Evolutionary conservation across 2,888 invertebrate genomes (phyloP).

Genomic region (Trissolcus japonicus): DNA sequence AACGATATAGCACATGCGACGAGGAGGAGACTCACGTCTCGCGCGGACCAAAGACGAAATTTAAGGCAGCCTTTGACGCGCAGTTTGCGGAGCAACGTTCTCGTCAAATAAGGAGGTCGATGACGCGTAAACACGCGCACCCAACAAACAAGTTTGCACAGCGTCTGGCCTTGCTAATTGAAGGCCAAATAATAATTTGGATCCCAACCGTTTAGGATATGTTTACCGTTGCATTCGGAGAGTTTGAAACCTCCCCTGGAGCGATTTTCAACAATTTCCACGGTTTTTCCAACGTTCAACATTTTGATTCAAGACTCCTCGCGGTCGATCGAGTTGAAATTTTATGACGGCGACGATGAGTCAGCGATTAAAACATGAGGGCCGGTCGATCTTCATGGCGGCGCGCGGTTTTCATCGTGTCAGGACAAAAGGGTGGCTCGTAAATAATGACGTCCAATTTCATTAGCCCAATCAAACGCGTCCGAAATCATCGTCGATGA

Average conservation of each 20-base stretch:
- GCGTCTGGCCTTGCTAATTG: constrained; percentile 29
- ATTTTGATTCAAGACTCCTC: too few species aligned
- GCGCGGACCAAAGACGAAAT: too few species aligned
- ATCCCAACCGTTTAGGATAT: constrained; percentile 13
- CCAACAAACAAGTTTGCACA: constrained; percentile 42
- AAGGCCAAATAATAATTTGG: constrained; percentile 35
- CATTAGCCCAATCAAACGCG: constrained; percentile 27
- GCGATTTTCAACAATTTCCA: too few species aligned
- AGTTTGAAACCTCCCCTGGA: too few species aligned
- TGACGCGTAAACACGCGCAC: constrained; percentile 35
- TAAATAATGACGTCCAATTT: constrained; percentile 30
- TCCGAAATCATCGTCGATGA: constrained; percentile 19
- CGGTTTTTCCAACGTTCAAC: too few species aligned
- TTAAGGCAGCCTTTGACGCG: constrained; percentile 18
- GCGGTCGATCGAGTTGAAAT: constrained; percentile 4
- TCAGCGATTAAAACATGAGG: constrained; percentile 37
- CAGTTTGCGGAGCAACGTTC: constrained; percentile 5
- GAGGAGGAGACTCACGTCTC: too few species aligned
- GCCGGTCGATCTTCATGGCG: constrained; percentile 20
- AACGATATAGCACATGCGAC: too few species aligned
- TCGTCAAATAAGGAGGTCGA: constrained; percentile 39
- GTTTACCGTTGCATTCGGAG: background rate
- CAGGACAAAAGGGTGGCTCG: constrained; percentile 1
- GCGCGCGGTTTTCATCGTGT: constrained; percentile 12
- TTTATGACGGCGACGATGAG: constrained; percentile 34